These are phyloP conservation scores for Odontophorus gujanensis DNA, from an alignment of 2,113 vertebrate genomes.

Conservation along the genomic window DNA sequence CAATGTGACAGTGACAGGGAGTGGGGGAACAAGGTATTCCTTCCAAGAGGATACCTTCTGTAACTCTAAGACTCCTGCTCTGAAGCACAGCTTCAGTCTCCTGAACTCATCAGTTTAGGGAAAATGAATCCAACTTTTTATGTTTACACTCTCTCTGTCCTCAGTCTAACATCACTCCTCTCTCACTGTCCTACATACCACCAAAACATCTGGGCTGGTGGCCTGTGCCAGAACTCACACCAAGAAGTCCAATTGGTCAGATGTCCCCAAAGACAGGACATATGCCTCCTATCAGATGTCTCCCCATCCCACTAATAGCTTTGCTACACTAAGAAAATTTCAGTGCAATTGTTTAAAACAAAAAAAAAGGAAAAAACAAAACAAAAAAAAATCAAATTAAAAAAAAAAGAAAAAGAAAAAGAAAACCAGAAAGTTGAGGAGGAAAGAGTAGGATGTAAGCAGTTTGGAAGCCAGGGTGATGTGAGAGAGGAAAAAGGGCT, in stretches of 20 bases:
- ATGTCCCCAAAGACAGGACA: neutral
- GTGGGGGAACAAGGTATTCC: neutral
- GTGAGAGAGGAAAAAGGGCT: neutral
- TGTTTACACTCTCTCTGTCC: conserved; percentile 1
- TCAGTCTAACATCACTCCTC: neutral
- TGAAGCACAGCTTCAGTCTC: neutral
- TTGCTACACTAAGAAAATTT: neutral
- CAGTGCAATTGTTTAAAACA: neutral
- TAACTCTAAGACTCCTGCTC: neutral
- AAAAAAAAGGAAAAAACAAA: no score
- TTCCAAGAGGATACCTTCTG: neutral
- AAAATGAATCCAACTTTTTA: neutral
- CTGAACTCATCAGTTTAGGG: neutral
- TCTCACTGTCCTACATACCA: conserved; percentile 19
- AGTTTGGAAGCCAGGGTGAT: neutral
- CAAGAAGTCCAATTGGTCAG: neutral
- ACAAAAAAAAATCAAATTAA: neutral
- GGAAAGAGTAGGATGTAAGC: neutral
- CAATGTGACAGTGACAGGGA: neutral
- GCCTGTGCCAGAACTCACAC: conserved; percentile 25
- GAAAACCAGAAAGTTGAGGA: neutral
- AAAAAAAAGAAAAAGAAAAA: neutral
- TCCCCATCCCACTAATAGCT: neutral
- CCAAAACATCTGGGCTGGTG: conserved; percentile 32
- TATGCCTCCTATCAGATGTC: neutral